These are phyloP conservation scores for Drosophila ficusphila DNA, from an alignment of 1,140 invertebrate genomes.

Conservation along the genomic window DNA sequence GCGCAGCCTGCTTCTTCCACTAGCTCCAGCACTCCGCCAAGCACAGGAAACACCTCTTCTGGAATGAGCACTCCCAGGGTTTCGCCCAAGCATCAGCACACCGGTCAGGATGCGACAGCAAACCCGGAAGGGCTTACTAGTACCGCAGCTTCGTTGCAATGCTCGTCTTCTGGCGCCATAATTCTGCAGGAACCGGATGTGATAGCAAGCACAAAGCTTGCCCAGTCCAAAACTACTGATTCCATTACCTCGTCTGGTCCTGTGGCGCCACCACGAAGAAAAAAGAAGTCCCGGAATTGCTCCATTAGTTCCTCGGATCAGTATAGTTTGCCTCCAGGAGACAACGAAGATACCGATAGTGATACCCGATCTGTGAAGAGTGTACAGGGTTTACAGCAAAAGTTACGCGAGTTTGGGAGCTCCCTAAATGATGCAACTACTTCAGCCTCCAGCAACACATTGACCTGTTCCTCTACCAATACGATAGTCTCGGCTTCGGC, in stretches of 20 bases:
- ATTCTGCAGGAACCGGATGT: slow-evolving; percentile 94
- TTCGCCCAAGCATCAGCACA: slow-evolving; percentile 50
- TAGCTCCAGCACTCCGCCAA: slow-evolving; percentile 28
- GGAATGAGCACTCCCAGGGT: slow-evolving; percentile 28
- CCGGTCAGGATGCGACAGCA: not conserved
- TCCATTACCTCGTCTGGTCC: slow-evolving; percentile 85
- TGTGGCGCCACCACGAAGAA: slow-evolving; percentile 92
- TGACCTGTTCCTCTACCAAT: slow-evolving; percentile 69
- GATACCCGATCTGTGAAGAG: slow-evolving; percentile 82
- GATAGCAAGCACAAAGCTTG: slow-evolving; percentile 94
- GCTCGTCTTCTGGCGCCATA: slow-evolving; percentile 43
- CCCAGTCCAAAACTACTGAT: slow-evolving; percentile 84
- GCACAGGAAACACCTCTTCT: slow-evolving; percentile 21
- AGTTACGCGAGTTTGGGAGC: slow-evolving; percentile 73
- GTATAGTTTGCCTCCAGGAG: slow-evolving; percentile 60
- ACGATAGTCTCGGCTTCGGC: slow-evolving; percentile 71
- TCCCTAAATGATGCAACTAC: slow-evolving; percentile 69
- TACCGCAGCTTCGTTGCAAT: not conserved
- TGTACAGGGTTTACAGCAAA: slow-evolving; percentile 78
- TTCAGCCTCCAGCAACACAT: slow-evolving; percentile 50
- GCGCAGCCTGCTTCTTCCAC: slow-evolving; percentile 26
- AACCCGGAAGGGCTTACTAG: not conserved
- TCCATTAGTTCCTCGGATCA: slow-evolving; percentile 84
- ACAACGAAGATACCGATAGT: slow-evolving; percentile 76
- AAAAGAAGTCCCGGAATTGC: slow-evolving; percentile 88